Evolutionary conservation across 2,113 vertebrate genomes (phyloP), one percentile per base, ranked within the genome.

Genomic region (Eurypyga helias): DNA sequence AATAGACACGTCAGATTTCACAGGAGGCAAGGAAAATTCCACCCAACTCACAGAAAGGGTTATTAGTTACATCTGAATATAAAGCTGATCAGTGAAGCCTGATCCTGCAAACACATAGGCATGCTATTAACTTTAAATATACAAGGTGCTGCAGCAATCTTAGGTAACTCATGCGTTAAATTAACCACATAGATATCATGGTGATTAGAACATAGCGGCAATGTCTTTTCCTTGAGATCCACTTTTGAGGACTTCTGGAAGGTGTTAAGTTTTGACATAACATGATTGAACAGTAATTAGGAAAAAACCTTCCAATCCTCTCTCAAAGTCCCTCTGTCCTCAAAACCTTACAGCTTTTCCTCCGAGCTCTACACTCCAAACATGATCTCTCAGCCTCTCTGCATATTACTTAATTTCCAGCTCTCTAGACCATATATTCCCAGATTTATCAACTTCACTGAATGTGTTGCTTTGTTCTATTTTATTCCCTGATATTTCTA

Each of bases 331-430:
- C 11, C 3, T 36, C 33, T 48, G 1, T 43, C 0, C 7, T 75
- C 65, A 64, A 24, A 87, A 23, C 52, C 60, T 79, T 76, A 13
- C 3, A 83, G 61, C 3, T 61, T 81, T 61, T 25, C 26, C 26
- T 62, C 80, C 0, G 5, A 49, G 38, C 52, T 76, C 33, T 20
- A 3, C 0, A 0, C 26, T 38, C 9, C 55, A 28, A 51, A 43
- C 5, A 46, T 17, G 20, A 18, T 6, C 33, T 55, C 23, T 88
- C 72, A 60, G 3, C 7, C 28, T 73, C 46, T 70, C 48, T 36
- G 49, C 5, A 3, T 45, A 3, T 66, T 29, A 11, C n/a, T 80
- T 76, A 26, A 54, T 62, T 72, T 77, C 34, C 36, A 78, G 7
- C 20, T 83, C 46, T 54, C 75, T 58, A 64, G 12, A 67, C 7